Evolutionary conservation across 2,797 vertebrate genomes (phyloP).

Genomic region (Myotis planiceps): DNA sequence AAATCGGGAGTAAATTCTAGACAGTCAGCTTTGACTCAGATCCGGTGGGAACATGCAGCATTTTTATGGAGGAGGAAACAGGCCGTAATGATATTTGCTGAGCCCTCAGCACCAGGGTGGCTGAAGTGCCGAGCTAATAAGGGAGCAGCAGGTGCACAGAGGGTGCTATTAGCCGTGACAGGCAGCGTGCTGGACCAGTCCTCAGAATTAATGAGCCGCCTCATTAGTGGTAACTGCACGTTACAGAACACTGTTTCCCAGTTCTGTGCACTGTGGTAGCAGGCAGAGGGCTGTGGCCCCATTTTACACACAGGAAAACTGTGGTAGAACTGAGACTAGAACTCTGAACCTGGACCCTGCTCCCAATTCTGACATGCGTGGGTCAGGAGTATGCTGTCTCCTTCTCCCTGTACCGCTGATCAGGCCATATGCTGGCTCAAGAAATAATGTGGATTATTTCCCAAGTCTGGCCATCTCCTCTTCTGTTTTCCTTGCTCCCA

Average conservation of each 20-base stretch:
- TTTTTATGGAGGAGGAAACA: neutral
- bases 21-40: neutral
- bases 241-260: neutral
- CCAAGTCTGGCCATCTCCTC: neutral
- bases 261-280: neutral
- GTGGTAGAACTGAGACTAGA: neutral
- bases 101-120: neutral
- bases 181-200: neutral
- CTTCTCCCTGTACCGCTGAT: neutral
- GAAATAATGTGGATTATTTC: neutral
- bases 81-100: neutral
- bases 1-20: constrained; percentile 4
- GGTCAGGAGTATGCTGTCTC: neutral
- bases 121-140: neutral
- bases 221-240: neutral
- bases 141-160: neutral
- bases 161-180: neutral
- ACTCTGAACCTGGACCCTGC: neutral
- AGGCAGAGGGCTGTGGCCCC: neutral
- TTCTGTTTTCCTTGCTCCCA: neutral
- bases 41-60: neutral
- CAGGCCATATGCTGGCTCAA: neutral
- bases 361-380: neutral
- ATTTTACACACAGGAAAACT: neutral
- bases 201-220: neutral